Evolutionary conservation across 2,113 vertebrate genomes (phyloP), one percentile per base, ranked within the genome.

Genomic region (Scophthalmus maximus): DNA sequence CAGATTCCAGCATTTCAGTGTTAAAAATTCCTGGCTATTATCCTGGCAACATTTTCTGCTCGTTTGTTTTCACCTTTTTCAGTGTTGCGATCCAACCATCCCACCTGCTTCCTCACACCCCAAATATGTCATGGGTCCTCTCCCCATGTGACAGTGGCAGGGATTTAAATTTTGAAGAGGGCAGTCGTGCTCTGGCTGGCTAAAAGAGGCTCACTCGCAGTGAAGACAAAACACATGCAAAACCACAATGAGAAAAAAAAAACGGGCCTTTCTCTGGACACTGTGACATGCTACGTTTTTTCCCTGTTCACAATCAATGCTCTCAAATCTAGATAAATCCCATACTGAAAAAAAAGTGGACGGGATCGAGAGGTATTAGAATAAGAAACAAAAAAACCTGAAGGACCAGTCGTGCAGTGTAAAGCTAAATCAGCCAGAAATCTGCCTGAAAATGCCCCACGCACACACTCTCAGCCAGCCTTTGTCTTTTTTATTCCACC

Each of bases 251-350:
- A 90, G 65, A 84, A 83, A 85, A 84, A 83, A 85, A 88, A 81
- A 91, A 95, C 93, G 95, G 92, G 91, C 89, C 93, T 93, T 92
- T 87, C 88, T 88, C 87, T 83, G 68, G 81, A 93, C 77, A n/a
- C 88, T 29, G 78, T 79, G 34, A 66, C 14, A 57, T 63, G 86
- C 87, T 90, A 88, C 69, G 57, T 30, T 29, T 92, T 92, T 78
- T 91, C 91, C 86, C 34, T 42, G 58, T 51, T 34, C 50, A 53
- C 50, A 92, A 87, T 50, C 53, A 71, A 57, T 34, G 82, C 68
- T 87, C 89, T 73, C 44, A 88, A 69, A 84, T 79, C 83, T 84
- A 73, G 75, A 68, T 84, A 47, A 77, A 85, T 81, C 12, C 59
- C 52, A 62, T 50, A 84, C 52, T n/a, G n/a, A 80, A 3, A 26